Conservation (phyloP, 2,113 vertebrate species). For the Crotalus helleri region DNA sequence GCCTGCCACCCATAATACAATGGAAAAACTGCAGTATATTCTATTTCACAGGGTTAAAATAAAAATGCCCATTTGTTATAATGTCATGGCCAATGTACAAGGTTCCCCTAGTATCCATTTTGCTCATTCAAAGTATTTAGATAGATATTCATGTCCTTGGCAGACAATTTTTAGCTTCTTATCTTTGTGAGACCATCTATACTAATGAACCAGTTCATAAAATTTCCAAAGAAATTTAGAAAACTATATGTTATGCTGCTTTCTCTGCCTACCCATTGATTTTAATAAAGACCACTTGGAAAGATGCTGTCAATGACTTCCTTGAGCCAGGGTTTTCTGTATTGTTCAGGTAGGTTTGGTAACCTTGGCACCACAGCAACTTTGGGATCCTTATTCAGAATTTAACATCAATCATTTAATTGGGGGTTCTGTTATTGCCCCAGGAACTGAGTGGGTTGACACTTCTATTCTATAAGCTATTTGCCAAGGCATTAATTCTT, state of each 20-base stretch:
- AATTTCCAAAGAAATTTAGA: background rate
- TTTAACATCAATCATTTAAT: constrained; percentile 45
- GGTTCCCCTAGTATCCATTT: background rate
- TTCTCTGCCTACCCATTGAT: background rate
- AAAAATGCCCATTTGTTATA: background rate
- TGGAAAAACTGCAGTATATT: background rate
- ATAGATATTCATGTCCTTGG: background rate
- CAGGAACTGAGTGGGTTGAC: constrained; percentile 44
- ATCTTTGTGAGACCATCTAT: background rate
- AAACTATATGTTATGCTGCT: background rate
- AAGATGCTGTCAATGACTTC: constrained; percentile 4
- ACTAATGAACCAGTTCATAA: background rate
- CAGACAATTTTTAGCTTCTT: background rate
- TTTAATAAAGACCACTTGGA: background rate
- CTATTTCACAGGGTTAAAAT: background rate
- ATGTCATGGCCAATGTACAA: background rate
- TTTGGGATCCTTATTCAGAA: constrained; percentile 50
- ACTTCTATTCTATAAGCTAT: constrained; percentile 30
- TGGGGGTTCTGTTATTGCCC: constrained; percentile 43
- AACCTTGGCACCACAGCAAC: constrained; percentile 31
- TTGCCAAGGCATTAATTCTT: constrained; percentile 33
- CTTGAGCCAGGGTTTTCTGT: constrained; percentile 32
- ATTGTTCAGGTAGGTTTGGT: constrained; percentile 35
- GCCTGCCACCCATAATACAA: background rate
- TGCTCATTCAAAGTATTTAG: background rate